Evolutionary conservation across 2,888 invertebrate species (phyloP), one percentile per base, ranked within the genome.

Genomic region (Drosophila mimica): DNA sequence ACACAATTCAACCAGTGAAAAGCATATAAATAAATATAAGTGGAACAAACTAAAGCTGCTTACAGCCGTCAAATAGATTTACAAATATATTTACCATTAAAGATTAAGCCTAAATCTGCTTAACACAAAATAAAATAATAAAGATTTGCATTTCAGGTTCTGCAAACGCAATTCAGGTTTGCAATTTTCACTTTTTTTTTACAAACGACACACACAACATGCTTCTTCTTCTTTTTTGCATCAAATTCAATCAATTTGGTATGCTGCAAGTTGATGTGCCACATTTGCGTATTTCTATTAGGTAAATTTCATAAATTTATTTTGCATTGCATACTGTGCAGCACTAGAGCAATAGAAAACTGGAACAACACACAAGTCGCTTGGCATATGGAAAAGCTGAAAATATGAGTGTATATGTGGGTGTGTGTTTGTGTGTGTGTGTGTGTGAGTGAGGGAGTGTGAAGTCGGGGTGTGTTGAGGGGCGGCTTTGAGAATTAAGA

Each of bases 401-500:
- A 17, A 17, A 17, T 36, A 36, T 36, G 36, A 17, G 17, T 70
- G 36, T 53, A 31, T 56, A 46, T 62, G 15, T 20, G 3, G 13
- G 36, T 20, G 40, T 36, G 49, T 38, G 48, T 25, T 52, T 34
- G 54, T 13, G 46, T 56, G 62, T 61, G 80, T 74, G 3, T 17
- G 43, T 20, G 40, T 36, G 49, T 38, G 48, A n/a, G 54, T 34
- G 54, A 17, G 46, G 53, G 62, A 62, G 80, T 74, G 74, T 66
- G 71, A 84, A 81, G 81, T 87, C 82, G 75, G 79, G 76, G 88
- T 81, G 84, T 84, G 88, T 74, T 74, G 65, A 75, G 20, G 80
- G 76, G 68, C 63, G 69, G 51, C 70, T 56, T 54, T 62, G 64
- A 52, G 70, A 62, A 60, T 78, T 71, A 71, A 66, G 72, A 40